Conservation (phyloP, 2,797 vertebrate species). For the Molothrus ater region DNA sequence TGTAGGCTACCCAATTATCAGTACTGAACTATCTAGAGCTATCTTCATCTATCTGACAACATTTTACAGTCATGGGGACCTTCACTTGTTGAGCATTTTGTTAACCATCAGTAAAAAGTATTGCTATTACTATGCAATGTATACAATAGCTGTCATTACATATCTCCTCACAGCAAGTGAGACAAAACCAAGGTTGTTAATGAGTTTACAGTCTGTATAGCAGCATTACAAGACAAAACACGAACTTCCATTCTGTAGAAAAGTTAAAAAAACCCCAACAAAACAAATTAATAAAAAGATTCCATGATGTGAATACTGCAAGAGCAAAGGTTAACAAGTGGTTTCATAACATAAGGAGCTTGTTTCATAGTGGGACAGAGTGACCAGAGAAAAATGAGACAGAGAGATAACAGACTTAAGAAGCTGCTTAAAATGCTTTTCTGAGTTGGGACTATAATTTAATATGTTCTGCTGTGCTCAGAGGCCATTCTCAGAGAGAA, state of each 20-base stretch:
- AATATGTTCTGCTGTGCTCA: neutral
- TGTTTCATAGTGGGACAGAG: neutral
- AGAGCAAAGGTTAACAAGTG: neutral
- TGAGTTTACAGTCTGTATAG: neutral
- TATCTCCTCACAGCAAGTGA: neutral
- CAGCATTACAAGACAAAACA: neutral
- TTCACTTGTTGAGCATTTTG: constrained; percentile 6
- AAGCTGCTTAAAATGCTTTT: neutral
- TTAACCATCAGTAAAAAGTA: neutral
- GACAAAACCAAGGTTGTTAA: neutral
- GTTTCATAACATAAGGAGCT: neutral
- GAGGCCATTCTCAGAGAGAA: neutral
- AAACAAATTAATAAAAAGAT: neutral
- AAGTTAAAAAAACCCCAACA: neutral
- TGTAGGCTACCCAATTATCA: neutral
- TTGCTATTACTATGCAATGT: neutral
- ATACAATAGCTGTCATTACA: neutral
- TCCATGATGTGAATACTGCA: neutral
- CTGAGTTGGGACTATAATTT: neutral
- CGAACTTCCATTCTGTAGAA: neutral
- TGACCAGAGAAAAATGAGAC: neutral
- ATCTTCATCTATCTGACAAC: neutral
- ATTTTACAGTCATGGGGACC: neutral
- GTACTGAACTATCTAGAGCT: neutral
- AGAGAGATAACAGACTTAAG: neutral